A percentile compares a stretch with the other conserved stretches of the same genome.
phyloP scores from a whole-genome alignment of 1,140 invertebrate genomes.

The Diorhabda carinulata region DNA sequence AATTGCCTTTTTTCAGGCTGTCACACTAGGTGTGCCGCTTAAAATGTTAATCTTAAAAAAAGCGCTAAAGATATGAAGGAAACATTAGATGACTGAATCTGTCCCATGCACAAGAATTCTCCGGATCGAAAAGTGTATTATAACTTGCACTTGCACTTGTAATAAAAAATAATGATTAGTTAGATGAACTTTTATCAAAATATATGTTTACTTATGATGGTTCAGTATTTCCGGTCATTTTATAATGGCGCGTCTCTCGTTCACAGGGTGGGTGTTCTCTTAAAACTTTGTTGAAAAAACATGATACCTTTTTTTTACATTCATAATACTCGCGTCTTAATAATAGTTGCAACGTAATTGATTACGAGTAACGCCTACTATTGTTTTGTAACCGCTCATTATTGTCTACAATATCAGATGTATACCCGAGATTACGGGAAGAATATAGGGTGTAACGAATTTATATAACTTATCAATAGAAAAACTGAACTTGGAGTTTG shows the following conservation, averaged over 20 bases:
- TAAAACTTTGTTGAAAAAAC: slow-evolving; percentile 6
- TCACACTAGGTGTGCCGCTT: too few species aligned
- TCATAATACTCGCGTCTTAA: slow-evolving; percentile 10
- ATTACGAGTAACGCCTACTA: slow-evolving; percentile 18
- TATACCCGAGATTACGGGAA: background rate
- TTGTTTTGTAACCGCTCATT: slow-evolving; percentile 19
- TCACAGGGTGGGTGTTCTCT: slow-evolving; percentile 5
- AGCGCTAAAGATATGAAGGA: too few species aligned
- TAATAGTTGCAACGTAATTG: slow-evolving; percentile 18
- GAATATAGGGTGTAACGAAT: background rate
- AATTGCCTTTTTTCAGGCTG: too few species aligned
- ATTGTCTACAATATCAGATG: slow-evolving; percentile 13
- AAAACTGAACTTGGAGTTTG: too few species aligned
- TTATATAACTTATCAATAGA: background rate
- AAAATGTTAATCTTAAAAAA: too few species aligned
- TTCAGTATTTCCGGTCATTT: slow-evolving; percentile 11
- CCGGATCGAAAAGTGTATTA: too few species aligned
- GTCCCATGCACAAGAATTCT: too few species aligned
- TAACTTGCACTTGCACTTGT: too few species aligned
- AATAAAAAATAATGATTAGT: too few species aligned
- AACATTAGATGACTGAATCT: too few species aligned
- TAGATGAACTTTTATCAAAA: background rate
- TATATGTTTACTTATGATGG: background rate
- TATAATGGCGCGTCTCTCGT: slow-evolving; percentile 5
- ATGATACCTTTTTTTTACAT: slow-evolving; percentile 16